Conservation (phyloP, 2,888 invertebrate species). For the Laothoe populi region DNA sequence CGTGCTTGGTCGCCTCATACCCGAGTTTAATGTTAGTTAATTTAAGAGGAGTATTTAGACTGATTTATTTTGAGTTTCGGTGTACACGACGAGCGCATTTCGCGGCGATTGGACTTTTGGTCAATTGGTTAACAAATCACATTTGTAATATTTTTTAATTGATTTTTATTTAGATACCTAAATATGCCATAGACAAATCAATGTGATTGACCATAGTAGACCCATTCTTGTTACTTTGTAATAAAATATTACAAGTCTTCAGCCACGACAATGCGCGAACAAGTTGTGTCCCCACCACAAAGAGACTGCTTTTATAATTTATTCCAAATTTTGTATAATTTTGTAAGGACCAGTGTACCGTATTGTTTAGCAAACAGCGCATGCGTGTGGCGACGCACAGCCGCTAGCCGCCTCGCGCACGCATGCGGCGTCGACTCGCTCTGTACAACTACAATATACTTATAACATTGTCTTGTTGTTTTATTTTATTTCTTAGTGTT, state of each 20-base stretch:
- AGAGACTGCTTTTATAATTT: slow-evolving; percentile 56
- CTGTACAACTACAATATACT: slow-evolving; percentile 24
- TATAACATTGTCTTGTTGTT: slow-evolving; percentile 13
- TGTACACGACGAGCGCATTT: slow-evolving; percentile 6
- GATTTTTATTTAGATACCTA: too few relatives aligned
- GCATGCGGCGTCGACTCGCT: slow-evolving; percentile 10
- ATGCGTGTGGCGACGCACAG: neutral
- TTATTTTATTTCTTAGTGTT: neutral
- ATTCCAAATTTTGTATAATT: slow-evolving; percentile 47
- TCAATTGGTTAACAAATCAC: neutral
- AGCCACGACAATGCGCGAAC: slow-evolving; percentile 13
- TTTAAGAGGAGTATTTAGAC: slow-evolving; percentile 71
- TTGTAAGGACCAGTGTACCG: slow-evolving; percentile 30
- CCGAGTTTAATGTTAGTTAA: slow-evolving; percentile 21
- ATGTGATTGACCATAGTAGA: too few relatives aligned
- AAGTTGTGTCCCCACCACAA: slow-evolving; percentile 47
- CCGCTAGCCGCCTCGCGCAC: too few relatives aligned
- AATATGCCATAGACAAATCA: too few relatives aligned
- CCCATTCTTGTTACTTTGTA: neutral
- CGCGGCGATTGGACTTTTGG: neutral
- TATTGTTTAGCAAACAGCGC: slow-evolving; percentile 17
- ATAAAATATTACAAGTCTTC: neutral
- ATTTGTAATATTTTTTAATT: too few relatives aligned
- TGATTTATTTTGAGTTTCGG: slow-evolving; percentile 52
- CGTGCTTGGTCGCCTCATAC: neutral